phyloP scores from a whole-genome alignment of 2,113 vertebrate species.

The Toxostoma redivivum region DNA sequence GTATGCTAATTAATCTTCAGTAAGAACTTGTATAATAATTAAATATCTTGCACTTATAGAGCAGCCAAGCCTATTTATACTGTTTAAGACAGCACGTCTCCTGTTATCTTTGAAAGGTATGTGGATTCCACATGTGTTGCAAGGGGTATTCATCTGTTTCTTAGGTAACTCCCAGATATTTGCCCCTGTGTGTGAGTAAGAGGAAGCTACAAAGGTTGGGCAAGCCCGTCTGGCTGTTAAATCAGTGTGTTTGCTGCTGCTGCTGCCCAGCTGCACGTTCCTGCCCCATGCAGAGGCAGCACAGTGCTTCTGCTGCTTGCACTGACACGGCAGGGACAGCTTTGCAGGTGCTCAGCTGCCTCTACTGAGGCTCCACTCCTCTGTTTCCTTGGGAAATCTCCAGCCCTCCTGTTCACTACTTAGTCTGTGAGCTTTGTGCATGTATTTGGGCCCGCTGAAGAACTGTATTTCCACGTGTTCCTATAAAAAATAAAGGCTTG shows the following conservation, averaged over 20 bases:
- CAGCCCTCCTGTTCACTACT: background rate
- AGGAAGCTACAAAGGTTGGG: background rate
- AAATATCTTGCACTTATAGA: constrained; percentile 27
- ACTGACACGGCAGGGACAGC: background rate
- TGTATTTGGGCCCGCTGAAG: background rate
- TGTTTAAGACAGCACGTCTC: background rate
- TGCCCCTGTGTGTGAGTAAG: background rate
- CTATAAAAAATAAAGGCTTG: background rate
- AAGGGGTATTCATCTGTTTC: background rate
- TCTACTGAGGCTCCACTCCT: background rate
- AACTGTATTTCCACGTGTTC: background rate
- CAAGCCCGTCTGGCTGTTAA: background rate
- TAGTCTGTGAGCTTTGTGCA: background rate
- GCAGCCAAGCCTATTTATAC: background rate
- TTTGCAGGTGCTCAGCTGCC: background rate
- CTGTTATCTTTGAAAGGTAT: background rate
- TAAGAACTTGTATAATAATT: constrained; percentile 32
- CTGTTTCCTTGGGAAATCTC: background rate
- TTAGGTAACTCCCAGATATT: background rate
- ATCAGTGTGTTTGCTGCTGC: background rate
- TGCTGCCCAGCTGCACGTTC: background rate
- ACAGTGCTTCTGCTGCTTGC: background rate
- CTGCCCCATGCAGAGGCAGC: background rate
- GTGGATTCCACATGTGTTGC: background rate
- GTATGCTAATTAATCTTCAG: constrained; percentile 34